Percentiles rank a stretch among this genome's conserved stretches.
These are phyloP conservation scores for Lordiphosa mommai DNA, from an alignment of 1,140 invertebrate genomes.

Conservation along the genomic window DNA sequence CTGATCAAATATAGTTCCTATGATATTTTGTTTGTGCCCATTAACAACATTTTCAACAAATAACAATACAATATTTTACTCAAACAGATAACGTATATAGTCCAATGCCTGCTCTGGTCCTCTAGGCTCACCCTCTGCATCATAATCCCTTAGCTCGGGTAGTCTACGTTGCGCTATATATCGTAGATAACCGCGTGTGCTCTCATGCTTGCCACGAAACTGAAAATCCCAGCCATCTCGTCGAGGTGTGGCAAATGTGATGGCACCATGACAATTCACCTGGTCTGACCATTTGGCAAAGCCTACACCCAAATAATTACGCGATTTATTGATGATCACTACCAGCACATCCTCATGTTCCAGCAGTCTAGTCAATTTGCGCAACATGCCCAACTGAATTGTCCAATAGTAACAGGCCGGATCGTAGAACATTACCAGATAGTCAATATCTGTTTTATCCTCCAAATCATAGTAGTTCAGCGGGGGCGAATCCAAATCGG, in stretches of 20 bases:
- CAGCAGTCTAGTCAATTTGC: slow-evolving; percentile 27
- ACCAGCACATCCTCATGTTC: slow-evolving; percentile 14
- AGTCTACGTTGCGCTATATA: slow-evolving; percentile 20
- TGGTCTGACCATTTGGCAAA: slow-evolving; percentile 5
- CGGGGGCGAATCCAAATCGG: slow-evolving; percentile 8
- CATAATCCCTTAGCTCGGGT: slow-evolving; percentile 19
- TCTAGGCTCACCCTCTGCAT: slow-evolving; percentile 13
- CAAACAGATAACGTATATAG: slow-evolving; percentile 16
- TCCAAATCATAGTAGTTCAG: slow-evolving; percentile 27
- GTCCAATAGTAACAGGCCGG: slow-evolving; percentile 33
- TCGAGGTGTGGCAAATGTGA: slow-evolving; percentile 2
- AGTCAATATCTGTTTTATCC: slow-evolving; percentile 10
- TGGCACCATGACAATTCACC: slow-evolving; percentile 15
- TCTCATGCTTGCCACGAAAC: background rate
- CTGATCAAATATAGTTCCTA: too few relatives aligned
- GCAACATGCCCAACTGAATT: slow-evolving; percentile 24
- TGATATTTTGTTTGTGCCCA: too few relatives aligned
- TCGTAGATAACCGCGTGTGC: slow-evolving; percentile 17
- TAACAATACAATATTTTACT: too few relatives aligned
- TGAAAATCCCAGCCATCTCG: slow-evolving; percentile 2
- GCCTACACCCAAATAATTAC: slow-evolving; percentile 36
- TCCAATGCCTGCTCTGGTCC: slow-evolving; percentile 1
- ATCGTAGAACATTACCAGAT: slow-evolving; percentile 37
- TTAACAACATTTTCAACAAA: too few relatives aligned
- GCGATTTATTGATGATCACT: slow-evolving; percentile 30